Evolutionary conservation across 2,113 vertebrate genomes (phyloP), one percentile per base, ranked within the genome.

Genomic region (Lasiurus cinereus): DNA sequence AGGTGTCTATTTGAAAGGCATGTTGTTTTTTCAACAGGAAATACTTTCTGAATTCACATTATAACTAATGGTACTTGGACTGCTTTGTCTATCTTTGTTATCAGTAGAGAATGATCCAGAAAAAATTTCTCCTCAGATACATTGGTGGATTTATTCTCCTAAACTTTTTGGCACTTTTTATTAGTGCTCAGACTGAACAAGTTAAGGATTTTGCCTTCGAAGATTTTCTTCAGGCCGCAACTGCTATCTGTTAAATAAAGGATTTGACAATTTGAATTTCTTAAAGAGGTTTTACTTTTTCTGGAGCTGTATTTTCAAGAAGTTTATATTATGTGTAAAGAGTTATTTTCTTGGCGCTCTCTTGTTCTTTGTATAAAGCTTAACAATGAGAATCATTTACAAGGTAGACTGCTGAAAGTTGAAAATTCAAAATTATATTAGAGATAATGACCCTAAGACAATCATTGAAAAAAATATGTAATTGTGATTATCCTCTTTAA

Each of bases 181-280:
- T 94, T 88, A 92, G 36, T 54, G 21, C 12, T 84, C 74, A 33
- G 67, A 73, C 43, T 94, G 48, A 74, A 78, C 79, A 39, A 92
- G 19, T 83, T 90, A 62, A 88, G 66, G 77, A 80, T 62, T 93
- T 95, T 54, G 70, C 59, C 70, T 83, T 72, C 11, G 15, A 56
- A 94, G 80, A 29, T 59, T 46, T 92, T 90, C 36, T 59, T 89
- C 31, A 82, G 78, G 48, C 16, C 31, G 1, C 64, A 84, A 39
- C 50, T 90, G 1, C 16, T 93, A 8, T 87, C 70, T 76, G 22
- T 88, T 88, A 83, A 83, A 84, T 76, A 76, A 86, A 96, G 77
- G 86, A 91, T 79, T 83, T 93, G n/a, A 19, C 16, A 33, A 9
- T 76, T 80, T 48, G 29, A 94, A 31, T 91, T 89, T 96, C 31